Evolutionary conservation across 2,888 invertebrate species (phyloP).

Genomic region (Drosophila ustulata): DNA sequence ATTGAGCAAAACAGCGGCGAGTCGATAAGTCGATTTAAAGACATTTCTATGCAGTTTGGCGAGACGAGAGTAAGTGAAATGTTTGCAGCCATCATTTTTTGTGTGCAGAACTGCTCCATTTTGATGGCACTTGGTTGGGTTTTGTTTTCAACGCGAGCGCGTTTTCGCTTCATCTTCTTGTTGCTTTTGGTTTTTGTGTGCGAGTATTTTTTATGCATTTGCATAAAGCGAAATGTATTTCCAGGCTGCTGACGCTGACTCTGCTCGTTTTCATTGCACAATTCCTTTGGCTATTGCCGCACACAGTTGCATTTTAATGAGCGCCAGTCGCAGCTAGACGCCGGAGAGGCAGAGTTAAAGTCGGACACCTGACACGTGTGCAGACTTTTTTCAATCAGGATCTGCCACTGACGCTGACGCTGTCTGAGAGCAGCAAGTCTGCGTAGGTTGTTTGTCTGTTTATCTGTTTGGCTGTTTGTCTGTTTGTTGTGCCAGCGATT

Average conservation of each 20-base stretch:
- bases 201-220: slow-evolving; percentile 67
- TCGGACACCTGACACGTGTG: slow-evolving; percentile 63
- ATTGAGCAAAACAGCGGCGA: not conserved
- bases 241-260: slow-evolving; percentile 51
- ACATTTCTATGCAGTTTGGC: not conserved
- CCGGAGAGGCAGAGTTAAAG: not conserved
- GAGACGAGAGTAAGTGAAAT: slow-evolving; percentile 24
- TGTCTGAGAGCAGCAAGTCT: slow-evolving; percentile 17
- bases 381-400: slow-evolving; percentile 74
- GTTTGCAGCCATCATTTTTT: slow-evolving; percentile 16
- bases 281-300: slow-evolving; percentile 65
- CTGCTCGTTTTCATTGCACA: slow-evolving; percentile 71
- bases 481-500: slow-evolving; percentile 66
- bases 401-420: slow-evolving; percentile 9
- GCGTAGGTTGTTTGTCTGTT: slow-evolving; percentile 16
- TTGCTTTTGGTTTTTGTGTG: slow-evolving; percentile 11
- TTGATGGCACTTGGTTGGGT: slow-evolving; percentile 24
- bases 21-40: slow-evolving; percentile 22
- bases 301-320: slow-evolving; percentile 80
- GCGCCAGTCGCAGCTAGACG: slow-evolving; percentile 26
- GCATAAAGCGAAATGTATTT: slow-evolving; percentile 73
- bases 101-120: slow-evolving; percentile 30
- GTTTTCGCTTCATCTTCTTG: slow-evolving; percentile 30
- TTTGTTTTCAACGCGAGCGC: slow-evolving; percentile 30
- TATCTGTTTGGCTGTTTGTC: slow-evolving; percentile 30